These are phyloP conservation scores for Boloria euphrosyne DNA, from an alignment of 2,888 invertebrate genomes.

Conservation along the genomic window DNA sequence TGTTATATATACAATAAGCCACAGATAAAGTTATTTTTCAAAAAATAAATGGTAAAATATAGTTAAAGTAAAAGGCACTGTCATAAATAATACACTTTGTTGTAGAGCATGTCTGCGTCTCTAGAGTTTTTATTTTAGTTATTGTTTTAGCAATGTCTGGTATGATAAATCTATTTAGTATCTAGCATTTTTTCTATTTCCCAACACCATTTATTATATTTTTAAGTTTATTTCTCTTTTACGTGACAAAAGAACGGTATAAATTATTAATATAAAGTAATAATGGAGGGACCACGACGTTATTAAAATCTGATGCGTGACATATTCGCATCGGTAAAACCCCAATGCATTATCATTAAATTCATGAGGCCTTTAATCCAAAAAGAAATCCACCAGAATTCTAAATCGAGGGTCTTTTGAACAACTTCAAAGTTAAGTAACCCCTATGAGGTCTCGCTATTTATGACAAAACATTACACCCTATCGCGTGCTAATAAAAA, in stretches of 20 bases:
- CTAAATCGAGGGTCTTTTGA: conserved; percentile 79
- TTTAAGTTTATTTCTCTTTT: conserved; percentile 4
- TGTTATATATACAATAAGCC: not conserved
- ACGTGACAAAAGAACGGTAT: not conserved
- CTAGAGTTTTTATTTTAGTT: conserved; percentile 21
- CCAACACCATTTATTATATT: conserved; percentile 15
- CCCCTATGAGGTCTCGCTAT: conserved; percentile 49
- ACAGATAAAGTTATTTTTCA: not conserved
- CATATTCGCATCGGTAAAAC: conserved; percentile 65
- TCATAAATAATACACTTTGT: conserved; percentile 20
- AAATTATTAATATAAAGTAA: too few relatives aligned
- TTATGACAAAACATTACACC: conserved; percentile 45
- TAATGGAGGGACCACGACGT: conserved; percentile 30
- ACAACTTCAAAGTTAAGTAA: conserved; percentile 81
- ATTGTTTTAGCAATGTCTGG: conserved; percentile 25
- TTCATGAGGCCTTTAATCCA: conserved; percentile 80
- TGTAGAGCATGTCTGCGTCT: conserved; percentile 22
- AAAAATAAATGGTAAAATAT: conserved; percentile 1
- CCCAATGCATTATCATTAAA: conserved; percentile 78
- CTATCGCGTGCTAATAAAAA: conserved; percentile 51
- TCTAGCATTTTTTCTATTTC: conserved; percentile 1
- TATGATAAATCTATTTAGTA: conserved; percentile 17
- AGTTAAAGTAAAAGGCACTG: conserved; percentile 14
- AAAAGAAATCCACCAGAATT: conserved; percentile 81
- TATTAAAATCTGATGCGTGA: conserved; percentile 63